A percentile compares a stretch with the other conserved stretches of the same genome.
Evolutionary conservation across 2,113 vertebrate genomes (phyloP).

Genomic region (Ageneiosus marmoratus): DNA sequence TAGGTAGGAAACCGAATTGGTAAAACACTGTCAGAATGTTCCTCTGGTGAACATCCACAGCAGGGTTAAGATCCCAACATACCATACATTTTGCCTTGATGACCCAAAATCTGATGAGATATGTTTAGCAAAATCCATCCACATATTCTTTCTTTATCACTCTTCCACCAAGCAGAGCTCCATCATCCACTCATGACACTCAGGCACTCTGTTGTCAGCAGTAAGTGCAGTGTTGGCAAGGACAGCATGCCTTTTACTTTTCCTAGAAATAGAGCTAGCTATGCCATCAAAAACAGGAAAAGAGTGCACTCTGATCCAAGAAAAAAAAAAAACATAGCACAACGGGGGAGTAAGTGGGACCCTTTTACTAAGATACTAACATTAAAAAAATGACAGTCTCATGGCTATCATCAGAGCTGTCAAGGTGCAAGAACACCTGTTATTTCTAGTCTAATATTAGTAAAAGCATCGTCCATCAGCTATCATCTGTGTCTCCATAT

Average conservation of each 20-base stretch:
- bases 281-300: constrained; percentile 11
- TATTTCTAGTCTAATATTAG: constrained; percentile 19
- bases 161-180: neutral
- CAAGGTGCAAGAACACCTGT: neutral
- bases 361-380: constrained; percentile 30
- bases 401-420: constrained; percentile 19
- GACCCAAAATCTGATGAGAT: neutral
- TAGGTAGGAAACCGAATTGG: neutral
- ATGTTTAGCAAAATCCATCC: constrained; percentile 10
- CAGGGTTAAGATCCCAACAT: neutral
- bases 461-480: constrained; percentile 1
- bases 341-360: neutral
- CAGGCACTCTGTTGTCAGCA: constrained; percentile 7
- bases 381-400: constrained; percentile 40
- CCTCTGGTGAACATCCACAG: constrained; percentile 1
- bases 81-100: neutral
- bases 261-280: constrained; percentile 32
- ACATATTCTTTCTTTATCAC: constrained; percentile 11
- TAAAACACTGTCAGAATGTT: neutral
- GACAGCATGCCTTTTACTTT: constrained; percentile 12
- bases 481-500: neutral
- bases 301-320: neutral
- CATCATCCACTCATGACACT: constrained; percentile 18
- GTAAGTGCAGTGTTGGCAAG: constrained; percentile 25
- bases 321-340: constrained; percentile 22